Evolutionary conservation across 2,797 vertebrate genomes (phyloP), one percentile per base, ranked within the genome.

Genomic region (Labroides dimidiatus): DNA sequence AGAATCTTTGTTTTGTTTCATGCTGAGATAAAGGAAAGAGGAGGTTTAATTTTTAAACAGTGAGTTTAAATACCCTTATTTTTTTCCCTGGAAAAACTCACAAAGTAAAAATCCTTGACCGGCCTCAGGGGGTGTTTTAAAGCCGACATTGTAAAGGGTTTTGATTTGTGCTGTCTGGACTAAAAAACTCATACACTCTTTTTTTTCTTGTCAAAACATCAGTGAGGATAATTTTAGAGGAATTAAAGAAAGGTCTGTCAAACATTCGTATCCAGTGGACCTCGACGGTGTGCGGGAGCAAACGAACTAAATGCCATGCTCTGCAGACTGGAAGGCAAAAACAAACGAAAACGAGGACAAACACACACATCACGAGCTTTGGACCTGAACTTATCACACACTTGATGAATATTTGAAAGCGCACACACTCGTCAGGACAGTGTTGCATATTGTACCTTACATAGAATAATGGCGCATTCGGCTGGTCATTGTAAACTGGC

Each of bases 391-490:
- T 63, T 23, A 82, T 75, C 75, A 67, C 77, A 84, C 69, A 74
- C 49, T 19, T 37, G 75, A 67, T 74, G 64, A 72, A 36, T 72
- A 72, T 36, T 72, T 70, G 51, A 79, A 66, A 81, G 60, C 68
- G 55, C 80, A 71, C 77, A 75, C 80, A 72, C 67, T 82, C 81
- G 71, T 84, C 77, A 81, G 72, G 71, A 78, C 88, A 87, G 88
- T 83, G 82, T 87, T 94, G 93, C 92, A 93, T 93, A 93, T 92
- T 90, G 78, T 87, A 86, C 87, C 87, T 75, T 84, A 90, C 78
- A 87, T 43, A 77, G 84, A 88, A 82, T 87, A 84, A 87, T 70
- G 81, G 69, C 54, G 89, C 89, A 85, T 89, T 90, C 84, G 59
- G 84, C 86, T 84, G 84, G 82, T 90, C 82, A 0, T 66, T 54